Evolutionary conservation across 2,888 invertebrate genomes (phyloP).

Genomic region (Callinectes sapidus): DNA sequence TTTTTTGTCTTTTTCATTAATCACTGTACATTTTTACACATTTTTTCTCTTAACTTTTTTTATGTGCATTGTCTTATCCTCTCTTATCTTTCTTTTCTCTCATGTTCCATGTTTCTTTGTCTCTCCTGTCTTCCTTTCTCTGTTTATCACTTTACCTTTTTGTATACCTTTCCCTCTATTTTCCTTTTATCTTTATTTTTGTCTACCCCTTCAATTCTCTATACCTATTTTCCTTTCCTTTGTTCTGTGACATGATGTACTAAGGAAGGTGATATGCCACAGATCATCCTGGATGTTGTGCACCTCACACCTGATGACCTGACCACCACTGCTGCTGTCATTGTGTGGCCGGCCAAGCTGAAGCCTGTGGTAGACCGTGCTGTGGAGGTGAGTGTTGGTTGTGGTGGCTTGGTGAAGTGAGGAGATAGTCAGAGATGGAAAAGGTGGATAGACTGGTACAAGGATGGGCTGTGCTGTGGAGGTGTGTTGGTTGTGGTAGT

Average conservation of each 20-base stretch:
- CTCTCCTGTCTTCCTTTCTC: too few species aligned
- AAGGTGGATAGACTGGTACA: background rate
- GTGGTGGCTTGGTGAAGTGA: background rate
- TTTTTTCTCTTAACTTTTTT: too few species aligned
- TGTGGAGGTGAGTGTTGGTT: slow-evolving; percentile 69
- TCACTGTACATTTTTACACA: too few species aligned
- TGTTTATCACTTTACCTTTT: too few species aligned
- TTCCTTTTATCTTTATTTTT: background rate
- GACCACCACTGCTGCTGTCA: slow-evolving; percentile 86
- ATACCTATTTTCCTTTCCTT: background rate
- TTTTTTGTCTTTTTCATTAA: too few species aligned
- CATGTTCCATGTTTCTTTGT: too few species aligned
- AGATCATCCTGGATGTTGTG: slow-evolving; percentile 72
- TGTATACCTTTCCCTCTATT: too few species aligned
- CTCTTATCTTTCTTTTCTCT: too few species aligned
- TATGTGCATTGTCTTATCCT: too few species aligned
- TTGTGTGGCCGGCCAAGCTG: slow-evolving; percentile 89
- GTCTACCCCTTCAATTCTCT: background rate
- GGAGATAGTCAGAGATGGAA: background rate
- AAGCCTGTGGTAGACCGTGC: slow-evolving; percentile 78
- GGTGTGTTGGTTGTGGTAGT: slow-evolving; percentile 58
- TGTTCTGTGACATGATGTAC: background rate
- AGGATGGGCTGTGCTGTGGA: slow-evolving; percentile 71
- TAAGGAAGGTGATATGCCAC: slow-evolving; percentile 5
- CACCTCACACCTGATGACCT: slow-evolving; percentile 80